Conservation (phyloP, 1,140 invertebrate genomes). For the Penaeus chinensis region DNA sequence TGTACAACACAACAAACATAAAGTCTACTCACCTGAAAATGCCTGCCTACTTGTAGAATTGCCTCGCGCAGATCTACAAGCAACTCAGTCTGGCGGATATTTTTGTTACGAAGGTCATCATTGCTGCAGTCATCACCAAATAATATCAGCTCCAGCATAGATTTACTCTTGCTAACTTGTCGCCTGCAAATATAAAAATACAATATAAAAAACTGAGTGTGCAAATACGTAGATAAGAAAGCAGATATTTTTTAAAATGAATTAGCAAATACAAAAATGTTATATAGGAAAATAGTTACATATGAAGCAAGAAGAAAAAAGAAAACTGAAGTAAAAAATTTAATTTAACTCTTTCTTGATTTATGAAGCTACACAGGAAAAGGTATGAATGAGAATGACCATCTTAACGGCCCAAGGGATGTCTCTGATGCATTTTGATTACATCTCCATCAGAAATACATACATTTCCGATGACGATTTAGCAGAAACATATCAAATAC, state of each 20-base stretch:
- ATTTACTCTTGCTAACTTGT: constrained; percentile 91
- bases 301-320: background rate
- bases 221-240: too few relatives aligned
- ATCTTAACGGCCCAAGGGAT: too few relatives aligned
- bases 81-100: constrained; percentile 95
- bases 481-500: too few relatives aligned
- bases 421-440: too few relatives aligned
- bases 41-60: constrained; percentile 86
- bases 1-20: background rate
- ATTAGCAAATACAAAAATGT: too few relatives aligned
- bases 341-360: background rate
- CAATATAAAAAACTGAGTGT: background rate
- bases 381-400: too few relatives aligned
- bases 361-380: too few relatives aligned
- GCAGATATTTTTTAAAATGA: too few relatives aligned
- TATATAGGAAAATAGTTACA: too few relatives aligned
- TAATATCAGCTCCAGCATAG: constrained; percentile 87
- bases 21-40: constrained; percentile 81
- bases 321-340: background rate
- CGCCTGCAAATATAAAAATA: constrained; percentile 70
- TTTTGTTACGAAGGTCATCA: constrained; percentile 92
- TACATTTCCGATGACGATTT: too few relatives aligned
- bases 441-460: too few relatives aligned
- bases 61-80: constrained; percentile 96
- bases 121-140: constrained; percentile 79